Percentiles rank a stretch among this genome's conserved stretches.
These are phyloP conservation scores for Cyprinodon diabolis DNA, from an alignment of 2,797 vertebrate species.

Conservation along the genomic window DNA sequence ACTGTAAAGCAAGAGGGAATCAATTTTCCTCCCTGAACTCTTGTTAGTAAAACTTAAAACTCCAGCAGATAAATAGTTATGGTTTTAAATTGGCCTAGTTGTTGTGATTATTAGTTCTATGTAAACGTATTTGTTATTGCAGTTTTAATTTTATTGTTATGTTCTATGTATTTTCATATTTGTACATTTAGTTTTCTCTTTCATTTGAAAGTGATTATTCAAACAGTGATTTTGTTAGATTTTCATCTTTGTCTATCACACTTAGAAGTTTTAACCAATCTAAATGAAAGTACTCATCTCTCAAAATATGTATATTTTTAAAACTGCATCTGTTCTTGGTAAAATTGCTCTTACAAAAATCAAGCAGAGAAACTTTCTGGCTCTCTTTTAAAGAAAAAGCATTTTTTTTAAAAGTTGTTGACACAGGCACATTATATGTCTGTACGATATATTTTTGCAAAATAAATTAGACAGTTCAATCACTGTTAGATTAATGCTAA, in stretches of 20 bases:
- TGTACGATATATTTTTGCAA: background rate
- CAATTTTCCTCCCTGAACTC: background rate
- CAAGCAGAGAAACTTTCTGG: background rate
- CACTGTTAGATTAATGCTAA: background rate
- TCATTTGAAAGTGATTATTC: background rate
- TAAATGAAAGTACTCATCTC: background rate
- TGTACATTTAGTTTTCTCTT: background rate
- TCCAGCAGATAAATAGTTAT: background rate
- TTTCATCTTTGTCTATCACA: background rate
- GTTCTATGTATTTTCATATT: background rate
- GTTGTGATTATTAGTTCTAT: background rate
- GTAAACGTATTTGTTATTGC: background rate
- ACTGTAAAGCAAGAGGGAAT: background rate
- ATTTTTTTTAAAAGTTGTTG: background rate
- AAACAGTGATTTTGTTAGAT: background rate
- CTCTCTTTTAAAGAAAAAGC: background rate
- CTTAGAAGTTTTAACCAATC: background rate
- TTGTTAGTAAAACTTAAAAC: background rate
- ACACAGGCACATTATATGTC: background rate
- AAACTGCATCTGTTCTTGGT: background rate
- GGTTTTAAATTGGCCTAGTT: background rate
- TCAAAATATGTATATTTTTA: background rate
- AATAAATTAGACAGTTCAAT: background rate
- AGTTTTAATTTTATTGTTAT: background rate
- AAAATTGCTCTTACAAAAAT: background rate